phyloP scores from a whole-genome alignment of 1,140 invertebrate genomes.

The Drosophila willistoni region DNA sequence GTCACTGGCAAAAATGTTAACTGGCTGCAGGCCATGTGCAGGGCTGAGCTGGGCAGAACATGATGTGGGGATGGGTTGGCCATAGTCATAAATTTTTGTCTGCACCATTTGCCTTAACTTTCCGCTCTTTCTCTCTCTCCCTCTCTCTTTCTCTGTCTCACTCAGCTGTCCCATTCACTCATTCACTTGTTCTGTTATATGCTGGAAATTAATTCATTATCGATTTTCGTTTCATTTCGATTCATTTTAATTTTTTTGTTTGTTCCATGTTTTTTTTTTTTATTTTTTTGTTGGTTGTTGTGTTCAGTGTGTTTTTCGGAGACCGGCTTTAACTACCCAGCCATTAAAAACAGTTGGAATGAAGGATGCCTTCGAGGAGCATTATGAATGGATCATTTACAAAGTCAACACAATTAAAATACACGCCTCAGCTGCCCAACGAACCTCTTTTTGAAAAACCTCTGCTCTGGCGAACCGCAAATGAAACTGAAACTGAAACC shows the following conservation, averaged over 20 bases:
- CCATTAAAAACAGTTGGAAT: constrained; percentile 56
- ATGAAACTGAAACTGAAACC: constrained; percentile 21
- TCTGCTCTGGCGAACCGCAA: constrained; percentile 24
- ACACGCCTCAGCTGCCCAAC: constrained; percentile 29
- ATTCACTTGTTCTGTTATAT: constrained; percentile 13
- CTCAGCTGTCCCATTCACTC: constrained; percentile 20
- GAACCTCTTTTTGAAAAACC: not conserved
- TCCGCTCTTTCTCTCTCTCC: not conserved
- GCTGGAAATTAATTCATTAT: constrained; percentile 72
- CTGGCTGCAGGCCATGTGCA: constrained; percentile 32
- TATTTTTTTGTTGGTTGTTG: constrained; percentile 9
- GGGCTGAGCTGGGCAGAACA: constrained; percentile 1
- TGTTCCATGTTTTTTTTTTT: not conserved
- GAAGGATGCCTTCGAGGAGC: constrained; percentile 58
- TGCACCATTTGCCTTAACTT: constrained; percentile 55
- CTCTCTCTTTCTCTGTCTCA: not conserved
- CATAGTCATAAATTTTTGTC: constrained; percentile 74
- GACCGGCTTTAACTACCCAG: constrained; percentile 48
- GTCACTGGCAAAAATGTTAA: constrained; percentile 54
- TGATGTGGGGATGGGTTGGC: constrained; percentile 17
- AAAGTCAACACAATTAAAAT: constrained; percentile 78
- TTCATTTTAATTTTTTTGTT: constrained; percentile 33
- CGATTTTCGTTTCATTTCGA: constrained; percentile 70
- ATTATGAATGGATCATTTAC: constrained; percentile 77
- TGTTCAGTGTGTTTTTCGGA: constrained; percentile 8